Evolutionary conservation across 1,140 invertebrate genomes (phyloP), one percentile per base, ranked within the genome.

Genomic region (Drosophila leontia): DNA sequence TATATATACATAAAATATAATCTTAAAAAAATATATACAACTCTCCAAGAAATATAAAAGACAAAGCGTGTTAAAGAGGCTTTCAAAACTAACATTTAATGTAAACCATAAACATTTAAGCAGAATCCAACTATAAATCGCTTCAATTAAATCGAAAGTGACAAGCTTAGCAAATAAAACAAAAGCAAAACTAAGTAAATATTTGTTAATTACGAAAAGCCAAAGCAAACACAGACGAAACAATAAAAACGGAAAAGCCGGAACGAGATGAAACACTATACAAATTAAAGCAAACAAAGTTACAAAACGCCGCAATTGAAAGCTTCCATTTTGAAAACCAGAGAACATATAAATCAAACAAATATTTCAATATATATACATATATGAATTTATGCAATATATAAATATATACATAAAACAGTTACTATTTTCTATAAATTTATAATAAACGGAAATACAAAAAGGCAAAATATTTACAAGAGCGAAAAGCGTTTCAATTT

Each of bases 241-340:
- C 61, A 58, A 59, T 29, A 70, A 11, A 11, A 71, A 13, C 29
- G 34, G 34, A 29, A 37, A 48, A 32, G 39, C 17, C 12, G 34
- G 17, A 37, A 35, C 41, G 15, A 29, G 34, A 39, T 13, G 45
- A 60, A 57, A 70, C 35, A 68, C 58, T 72, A 87, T 75, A 88
- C 62, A 88, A 81, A 88, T 64, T 51, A 79, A 91, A 56, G 63
- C 57, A 78, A 91, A 90, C 79, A 91, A 91, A 91, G 86, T 86
- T 82, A 90, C 86, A 91, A 81, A 86, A 86, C 79, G 86, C 86
- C 78, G 86, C 75, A 90, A 90, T 80, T 90, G 82, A 86, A 91
- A 90, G 86, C 86, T 90, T 90, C 86, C 86, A 90, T 91, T 91
- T 90, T 81, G 63, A 84, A 74, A 42, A 29, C 26, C 41, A 65